Evolutionary conservation across 2,113 vertebrate species (phyloP).

Genomic region (Prietella phreatophila): DNA sequence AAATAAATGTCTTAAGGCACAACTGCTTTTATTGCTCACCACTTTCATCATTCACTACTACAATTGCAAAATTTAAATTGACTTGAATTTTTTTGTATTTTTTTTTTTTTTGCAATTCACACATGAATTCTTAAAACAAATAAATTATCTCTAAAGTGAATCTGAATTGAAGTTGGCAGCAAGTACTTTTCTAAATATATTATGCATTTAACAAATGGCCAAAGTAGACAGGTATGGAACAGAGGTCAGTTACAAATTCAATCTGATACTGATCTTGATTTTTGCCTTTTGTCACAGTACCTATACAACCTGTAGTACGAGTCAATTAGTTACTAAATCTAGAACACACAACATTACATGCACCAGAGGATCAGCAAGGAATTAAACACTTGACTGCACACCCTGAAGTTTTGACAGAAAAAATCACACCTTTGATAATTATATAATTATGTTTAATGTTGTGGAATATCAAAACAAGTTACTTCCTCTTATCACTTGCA

Average conservation of each 20-base stretch:
- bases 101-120: not conserved
- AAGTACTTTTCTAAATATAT: constrained; percentile 56
- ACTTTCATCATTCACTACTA: constrained; percentile 18
- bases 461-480: constrained; percentile 12
- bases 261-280: not conserved
- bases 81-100: not conserved
- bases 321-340: constrained; percentile 11
- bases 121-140: constrained; percentile 4
- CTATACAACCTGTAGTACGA: not conserved
- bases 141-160: constrained; percentile 7
- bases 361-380: not conserved
- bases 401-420: not conserved
- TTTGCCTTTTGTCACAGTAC: not conserved
- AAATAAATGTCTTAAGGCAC: constrained; percentile 8
- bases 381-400: constrained; percentile 16
- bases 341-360: not conserved
- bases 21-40: constrained; percentile 1
- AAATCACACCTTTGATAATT: not conserved
- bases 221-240: constrained; percentile 34
- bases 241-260: not conserved
- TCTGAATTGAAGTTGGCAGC: constrained; percentile 20
- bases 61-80: constrained; percentile 22
- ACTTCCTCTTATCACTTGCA: not conserved
- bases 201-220: constrained; percentile 51
- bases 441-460: constrained; percentile 8